A percentile compares a stretch with the other conserved stretches of the same genome.
Evolutionary conservation across 2,888 invertebrate species (phyloP).

Genomic region (Cheilosia urbana): DNA sequence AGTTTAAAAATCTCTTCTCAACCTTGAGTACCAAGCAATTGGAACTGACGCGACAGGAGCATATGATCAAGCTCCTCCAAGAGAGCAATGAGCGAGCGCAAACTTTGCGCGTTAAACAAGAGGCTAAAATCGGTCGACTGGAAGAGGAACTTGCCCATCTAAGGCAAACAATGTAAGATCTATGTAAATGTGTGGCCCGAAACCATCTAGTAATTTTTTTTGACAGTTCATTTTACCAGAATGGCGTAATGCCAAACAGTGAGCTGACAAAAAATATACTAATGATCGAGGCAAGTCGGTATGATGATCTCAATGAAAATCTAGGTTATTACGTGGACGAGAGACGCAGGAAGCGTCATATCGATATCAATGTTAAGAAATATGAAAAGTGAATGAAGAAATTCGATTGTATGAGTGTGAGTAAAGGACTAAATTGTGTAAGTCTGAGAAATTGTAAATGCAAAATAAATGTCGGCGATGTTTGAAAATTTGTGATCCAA

Average conservation of each 20-base stretch:
- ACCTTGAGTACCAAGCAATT: constrained; percentile 79
- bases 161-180: constrained; percentile 80
- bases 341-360: constrained; percentile 78
- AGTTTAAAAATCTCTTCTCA: constrained; percentile 79
- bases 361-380: constrained; percentile 79
- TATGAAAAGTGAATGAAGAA: constrained; percentile 76
- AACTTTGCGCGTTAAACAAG: constrained; percentile 79
- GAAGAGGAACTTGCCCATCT: constrained; percentile 79
- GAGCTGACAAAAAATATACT: constrained; percentile 43
- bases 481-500: too few species aligned
- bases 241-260: constrained; percentile 63
- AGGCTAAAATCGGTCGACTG: constrained; percentile 79
- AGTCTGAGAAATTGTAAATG: not conserved
- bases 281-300: constrained; percentile 48
- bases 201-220: not conserved
- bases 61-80: constrained; percentile 80
- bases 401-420: too few species aligned
- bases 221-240: constrained; percentile 75
- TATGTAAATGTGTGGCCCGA: not conserved
- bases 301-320: constrained; percentile 74
- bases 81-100: constrained; percentile 79
- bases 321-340: constrained; percentile 77
- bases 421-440: not conserved
- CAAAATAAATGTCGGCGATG: not conserved
- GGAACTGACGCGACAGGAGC: constrained; percentile 79